These are phyloP conservation scores for Pycnonotus jocosus DNA, from an alignment of 2,113 vertebrate genomes.

Conservation along the genomic window DNA sequence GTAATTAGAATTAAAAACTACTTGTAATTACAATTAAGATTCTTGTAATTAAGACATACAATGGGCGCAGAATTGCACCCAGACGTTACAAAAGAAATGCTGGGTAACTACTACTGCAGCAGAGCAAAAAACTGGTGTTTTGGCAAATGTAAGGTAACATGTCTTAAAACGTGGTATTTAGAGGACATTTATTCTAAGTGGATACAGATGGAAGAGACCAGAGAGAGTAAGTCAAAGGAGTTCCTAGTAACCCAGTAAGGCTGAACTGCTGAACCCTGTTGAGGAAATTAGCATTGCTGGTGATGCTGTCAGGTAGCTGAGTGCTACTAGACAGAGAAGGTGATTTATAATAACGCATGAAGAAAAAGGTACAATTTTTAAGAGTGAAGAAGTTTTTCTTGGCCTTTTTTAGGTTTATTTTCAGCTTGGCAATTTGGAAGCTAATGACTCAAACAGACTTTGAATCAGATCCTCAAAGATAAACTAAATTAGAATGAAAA, in stretches of 20 bases:
- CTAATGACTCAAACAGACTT: neutral
- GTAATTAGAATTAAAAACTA: neutral
- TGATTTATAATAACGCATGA: neutral
- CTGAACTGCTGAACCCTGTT: constrained; percentile 48
- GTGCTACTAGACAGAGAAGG: neutral
- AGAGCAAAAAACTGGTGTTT: neutral
- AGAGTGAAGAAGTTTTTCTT: neutral
- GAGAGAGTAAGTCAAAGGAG: neutral
- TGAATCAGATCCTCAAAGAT: neutral
- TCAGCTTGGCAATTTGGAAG: neutral
- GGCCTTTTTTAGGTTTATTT: neutral
- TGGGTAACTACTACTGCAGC: neutral
- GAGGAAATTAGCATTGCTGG: neutral
- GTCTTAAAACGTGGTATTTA: neutral
- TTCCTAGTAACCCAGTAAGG: constrained; percentile 2
- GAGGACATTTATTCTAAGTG: neutral
- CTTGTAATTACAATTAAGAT: neutral
- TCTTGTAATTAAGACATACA: neutral
- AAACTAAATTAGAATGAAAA: neutral
- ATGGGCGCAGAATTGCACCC: neutral
- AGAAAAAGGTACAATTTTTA: neutral
- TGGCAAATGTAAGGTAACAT: neutral
- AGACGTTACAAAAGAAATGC: neutral
- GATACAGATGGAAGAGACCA: constrained; percentile 23
- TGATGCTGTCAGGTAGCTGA: constrained; percentile 7